Base-by-base conservation (phyloP, 2,113 vertebrate species). In the Chrysochloris asiatica region DNA sequence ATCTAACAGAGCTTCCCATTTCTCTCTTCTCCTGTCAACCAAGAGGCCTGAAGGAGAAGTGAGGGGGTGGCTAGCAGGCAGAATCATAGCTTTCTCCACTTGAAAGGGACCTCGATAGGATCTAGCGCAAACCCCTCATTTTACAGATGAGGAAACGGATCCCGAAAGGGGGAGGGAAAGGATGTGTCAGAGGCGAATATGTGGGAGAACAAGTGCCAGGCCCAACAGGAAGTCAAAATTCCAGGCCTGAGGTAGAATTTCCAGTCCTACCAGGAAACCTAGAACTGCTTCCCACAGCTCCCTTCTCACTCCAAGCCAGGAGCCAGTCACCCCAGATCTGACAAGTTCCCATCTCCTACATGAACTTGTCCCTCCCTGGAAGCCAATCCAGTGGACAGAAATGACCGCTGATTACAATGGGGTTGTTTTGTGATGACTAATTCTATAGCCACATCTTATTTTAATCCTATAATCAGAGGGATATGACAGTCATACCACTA, bases 161-260 rank as follows among this genome's bases (percentile, higher is more conserved):
- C 92, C 82, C 17, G 41, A 61, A 80, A 65, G 33, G 69, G 71
- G 75, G 69, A 36, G 85, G 85, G 52, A 71, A 83, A 89, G 83
- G 86, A 90, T 76, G 83, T 77, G 80, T 85, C 69, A 50, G 61
- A 43, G 88, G 45, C 24, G 0, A 89, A 56, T 72, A 50, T 43
- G 83, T n/a, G 17, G 71, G 33, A 16, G 54, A 26, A 9, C 79
- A 38, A 79, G 79, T 12, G 76, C 93, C 92, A 92, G 93, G 93
- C 86, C 92, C 93, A 94, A 94, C 90, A 96, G 95, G 96, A 96
- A 95, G 89, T 93, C 86, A 12, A 54, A 91, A 92, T 95, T 85
- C 94, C 96, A 93, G 85, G 78, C 93, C 76, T 65, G 75, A 36
- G 59, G 85, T 92, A 83, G 82, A 92, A 75, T 88, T 91, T 95